A percentile compares a stretch with the other conserved stretches of the same genome.
Conservation (phyloP, 2,113 vertebrate species). For the Thunnus maccoyii region DNA sequence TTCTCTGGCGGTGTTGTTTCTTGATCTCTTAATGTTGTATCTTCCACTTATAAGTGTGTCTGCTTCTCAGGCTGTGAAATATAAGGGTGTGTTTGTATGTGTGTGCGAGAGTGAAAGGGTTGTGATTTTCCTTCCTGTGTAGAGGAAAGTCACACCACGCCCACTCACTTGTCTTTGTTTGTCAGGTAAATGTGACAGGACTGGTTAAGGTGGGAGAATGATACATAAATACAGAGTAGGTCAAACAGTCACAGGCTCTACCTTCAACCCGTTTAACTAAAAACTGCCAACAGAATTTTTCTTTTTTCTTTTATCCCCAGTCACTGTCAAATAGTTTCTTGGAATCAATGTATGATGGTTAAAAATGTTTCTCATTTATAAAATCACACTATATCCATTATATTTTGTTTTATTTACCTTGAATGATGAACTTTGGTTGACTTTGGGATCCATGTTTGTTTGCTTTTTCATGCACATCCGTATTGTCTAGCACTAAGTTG, state of each 20-base stretch:
- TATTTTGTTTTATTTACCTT: no score
- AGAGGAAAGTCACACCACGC: conserved; percentile 16
- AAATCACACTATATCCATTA: no score
- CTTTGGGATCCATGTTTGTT: no score
- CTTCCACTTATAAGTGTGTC: neutral
- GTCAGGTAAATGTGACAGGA: conserved; percentile 65
- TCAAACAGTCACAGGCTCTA: conserved; percentile 7
- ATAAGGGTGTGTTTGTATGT: neutral
- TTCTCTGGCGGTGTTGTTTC: neutral
- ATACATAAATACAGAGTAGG: conserved; percentile 14
- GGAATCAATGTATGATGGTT: neutral
- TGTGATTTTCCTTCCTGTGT: neutral
- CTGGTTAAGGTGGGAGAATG: conserved; percentile 58
- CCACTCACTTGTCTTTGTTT: conserved; percentile 24
- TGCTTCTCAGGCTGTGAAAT: neutral
- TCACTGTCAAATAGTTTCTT: neutral
- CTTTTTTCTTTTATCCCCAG: neutral
- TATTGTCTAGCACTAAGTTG: no score
- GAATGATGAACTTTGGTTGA: no score
- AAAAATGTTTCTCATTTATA: no score
- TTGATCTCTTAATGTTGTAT: neutral
- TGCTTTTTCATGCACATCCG: no score
- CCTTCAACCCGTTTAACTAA: no score
- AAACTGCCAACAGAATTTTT: no score
- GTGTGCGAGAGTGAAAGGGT: neutral